These are phyloP conservation scores for Tiliacea aurago DNA, from an alignment of 2,888 invertebrate species.

Conservation along the genomic window DNA sequence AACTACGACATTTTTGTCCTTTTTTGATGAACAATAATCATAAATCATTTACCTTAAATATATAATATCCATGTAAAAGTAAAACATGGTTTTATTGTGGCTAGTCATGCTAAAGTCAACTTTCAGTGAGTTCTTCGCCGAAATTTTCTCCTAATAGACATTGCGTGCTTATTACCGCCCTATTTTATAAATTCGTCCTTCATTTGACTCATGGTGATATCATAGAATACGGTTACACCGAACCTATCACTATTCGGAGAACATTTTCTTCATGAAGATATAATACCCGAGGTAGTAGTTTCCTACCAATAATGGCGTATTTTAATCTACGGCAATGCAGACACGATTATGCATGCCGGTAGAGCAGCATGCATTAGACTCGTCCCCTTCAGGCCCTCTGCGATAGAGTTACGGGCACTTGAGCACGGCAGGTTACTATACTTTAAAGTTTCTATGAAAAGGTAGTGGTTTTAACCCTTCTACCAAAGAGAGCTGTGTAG, in stretches of 20 bases:
- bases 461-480: slow-evolving; percentile 50
- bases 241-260: slow-evolving; percentile 1
- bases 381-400: slow-evolving; percentile 62
- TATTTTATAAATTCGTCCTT: slow-evolving; percentile 31
- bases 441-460: slow-evolving; percentile 57
- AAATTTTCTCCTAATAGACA: not conserved
- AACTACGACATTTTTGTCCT: slow-evolving; percentile 1
- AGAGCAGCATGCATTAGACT: slow-evolving; percentile 61
- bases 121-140: slow-evolving; percentile 1
- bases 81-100: not conserved
- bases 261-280: slow-evolving; percentile 20
- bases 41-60: not conserved
- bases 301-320: slow-evolving; percentile 35
- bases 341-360: slow-evolving; percentile 58
- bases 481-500: slow-evolving; percentile 13
- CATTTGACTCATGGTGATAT: slow-evolving; percentile 21
- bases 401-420: slow-evolving; percentile 77
- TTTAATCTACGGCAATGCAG: slow-evolving; percentile 50
- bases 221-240: slow-evolving; percentile 9
- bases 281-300: slow-evolving; percentile 19
- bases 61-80: not conserved
- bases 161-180: slow-evolving; percentile 19
- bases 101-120: slow-evolving; percentile 10
- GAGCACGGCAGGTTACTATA: slow-evolving; percentile 72
- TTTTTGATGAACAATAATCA: not conserved